Conservation (phyloP, 2,797 vertebrate species). For the Denticeps clupeoides region DNA sequence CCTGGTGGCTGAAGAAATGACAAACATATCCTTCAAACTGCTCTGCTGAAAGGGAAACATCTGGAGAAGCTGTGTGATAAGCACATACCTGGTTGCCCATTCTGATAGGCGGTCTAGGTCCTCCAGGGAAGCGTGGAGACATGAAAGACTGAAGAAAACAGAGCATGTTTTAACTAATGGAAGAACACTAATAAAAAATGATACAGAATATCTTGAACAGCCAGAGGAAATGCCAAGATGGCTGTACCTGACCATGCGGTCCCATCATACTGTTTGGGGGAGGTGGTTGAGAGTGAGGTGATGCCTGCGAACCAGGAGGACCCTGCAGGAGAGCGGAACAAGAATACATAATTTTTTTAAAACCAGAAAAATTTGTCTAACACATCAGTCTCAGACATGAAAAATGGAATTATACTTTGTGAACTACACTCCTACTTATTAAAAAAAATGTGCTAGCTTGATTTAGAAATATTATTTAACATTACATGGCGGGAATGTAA, state of each 20-base stretch:
- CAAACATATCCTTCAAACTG: not conserved
- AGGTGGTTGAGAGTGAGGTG: slow-evolving; percentile 98
- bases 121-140: slow-evolving; percentile 93
- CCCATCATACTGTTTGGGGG: slow-evolving; percentile 99
- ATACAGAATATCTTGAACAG: too few relatives aligned
- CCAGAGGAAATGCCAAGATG: too few relatives aligned
- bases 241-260: slow-evolving; percentile 94
- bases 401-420: too few relatives aligned
- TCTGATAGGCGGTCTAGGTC: slow-evolving; percentile 92
- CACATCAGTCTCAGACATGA: too few relatives aligned
- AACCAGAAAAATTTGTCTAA: too few relatives aligned
- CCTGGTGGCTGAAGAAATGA: slow-evolving; percentile 60
- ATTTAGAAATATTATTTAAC: too few relatives aligned
- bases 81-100: slow-evolving; percentile 88
- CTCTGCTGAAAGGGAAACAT: not conserved
- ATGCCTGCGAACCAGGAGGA: slow-evolving; percentile 97
- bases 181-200: not conserved
- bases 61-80: not conserved
- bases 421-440: too few relatives aligned
- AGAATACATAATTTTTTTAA: too few relatives aligned
- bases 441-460: too few relatives aligned
- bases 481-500: too few relatives aligned
- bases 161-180: not conserved
- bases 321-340: slow-evolving; percentile 64
- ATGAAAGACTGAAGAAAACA: slow-evolving; percentile 78